Evolutionary conservation across 1,140 invertebrate species (phyloP).

Genomic region (Zaprionus camerounensis): DNA sequence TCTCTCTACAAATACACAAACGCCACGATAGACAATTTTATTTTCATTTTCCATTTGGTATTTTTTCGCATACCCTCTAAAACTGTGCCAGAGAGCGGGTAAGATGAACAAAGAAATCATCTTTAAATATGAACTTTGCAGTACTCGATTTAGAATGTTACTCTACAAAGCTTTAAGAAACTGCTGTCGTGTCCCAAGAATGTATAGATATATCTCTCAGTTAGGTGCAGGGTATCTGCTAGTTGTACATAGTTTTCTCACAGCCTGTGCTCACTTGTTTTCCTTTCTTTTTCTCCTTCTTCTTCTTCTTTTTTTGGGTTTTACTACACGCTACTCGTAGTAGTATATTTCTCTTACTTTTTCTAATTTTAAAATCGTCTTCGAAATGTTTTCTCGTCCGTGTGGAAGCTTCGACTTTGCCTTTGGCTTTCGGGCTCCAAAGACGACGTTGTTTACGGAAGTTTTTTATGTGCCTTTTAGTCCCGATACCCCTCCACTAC

Average conservation of each 20-base stretch:
- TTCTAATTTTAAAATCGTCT: slow-evolving; percentile 82
- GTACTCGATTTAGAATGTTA: no score
- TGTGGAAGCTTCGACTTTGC: slow-evolving; percentile 46
- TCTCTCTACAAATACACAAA: slow-evolving; percentile 25
- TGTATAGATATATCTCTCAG: no score
- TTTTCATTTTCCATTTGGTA: slow-evolving; percentile 75
- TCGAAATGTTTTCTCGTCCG: slow-evolving; percentile 62
- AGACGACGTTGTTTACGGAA: slow-evolving; percentile 73
- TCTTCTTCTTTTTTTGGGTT: slow-evolving; percentile 21
- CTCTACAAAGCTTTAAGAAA: no score
- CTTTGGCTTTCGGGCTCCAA: slow-evolving; percentile 31
- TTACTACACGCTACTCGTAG: slow-evolving; percentile 26
- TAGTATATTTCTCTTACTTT: slow-evolving; percentile 61
- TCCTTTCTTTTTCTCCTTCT: neutral
- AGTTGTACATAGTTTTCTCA: neutral
- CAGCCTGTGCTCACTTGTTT: neutral
- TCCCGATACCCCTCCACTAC: neutral
- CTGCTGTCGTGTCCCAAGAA: no score
- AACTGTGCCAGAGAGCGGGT: neutral
- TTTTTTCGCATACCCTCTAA: slow-evolving; percentile 36
- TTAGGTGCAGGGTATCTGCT: neutral
- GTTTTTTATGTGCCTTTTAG: slow-evolving; percentile 55
- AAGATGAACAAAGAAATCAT: no score
- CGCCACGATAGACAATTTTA: slow-evolving; percentile 70
- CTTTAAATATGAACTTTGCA: neutral